Percentiles rank a stretch among this genome's conserved stretches.
These are phyloP conservation scores for Melinaea menophilus DNA, from an alignment of 2,888 invertebrate genomes.

Conservation along the genomic window DNA sequence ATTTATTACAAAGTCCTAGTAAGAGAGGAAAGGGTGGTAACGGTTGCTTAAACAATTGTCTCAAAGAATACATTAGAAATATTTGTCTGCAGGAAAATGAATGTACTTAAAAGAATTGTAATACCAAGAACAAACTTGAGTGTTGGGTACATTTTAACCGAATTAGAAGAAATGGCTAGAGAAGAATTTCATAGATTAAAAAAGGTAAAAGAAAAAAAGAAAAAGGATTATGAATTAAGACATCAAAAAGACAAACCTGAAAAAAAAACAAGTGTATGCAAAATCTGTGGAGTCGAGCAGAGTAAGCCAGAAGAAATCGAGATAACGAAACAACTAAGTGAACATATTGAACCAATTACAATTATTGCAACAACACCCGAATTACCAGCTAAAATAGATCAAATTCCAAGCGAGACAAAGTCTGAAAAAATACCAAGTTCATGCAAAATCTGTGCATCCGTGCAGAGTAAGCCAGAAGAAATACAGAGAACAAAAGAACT, in stretches of 20 bases:
- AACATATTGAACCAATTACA: neutral
- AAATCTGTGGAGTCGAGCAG: neutral
- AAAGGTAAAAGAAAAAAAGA: constrained; percentile 37
- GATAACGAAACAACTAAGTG: neutral
- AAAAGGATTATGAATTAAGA: constrained; percentile 18
- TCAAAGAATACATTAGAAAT: constrained; percentile 6
- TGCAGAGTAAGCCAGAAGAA: too few relatives aligned
- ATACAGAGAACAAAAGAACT: too few relatives aligned
- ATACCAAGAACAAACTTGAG: constrained; percentile 43
- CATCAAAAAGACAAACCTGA: constrained; percentile 13
- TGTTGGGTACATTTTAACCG: constrained; percentile 40
- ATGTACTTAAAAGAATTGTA: constrained; percentile 43
- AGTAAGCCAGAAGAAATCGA: neutral
- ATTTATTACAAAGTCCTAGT: constrained; percentile 35
- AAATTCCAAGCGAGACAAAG: neutral
- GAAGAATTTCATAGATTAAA: constrained; percentile 47
- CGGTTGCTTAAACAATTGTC: constrained; percentile 19
- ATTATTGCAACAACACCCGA: neutral
- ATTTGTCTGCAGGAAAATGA: constrained; percentile 43
- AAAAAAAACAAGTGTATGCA: neutral
- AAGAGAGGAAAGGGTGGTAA: constrained; percentile 34
- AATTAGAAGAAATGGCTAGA: constrained; percentile 46
- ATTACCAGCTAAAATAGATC: constrained; percentile 3
- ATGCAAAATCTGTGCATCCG: neutral
- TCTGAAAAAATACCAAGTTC: neutral